phyloP scores from a whole-genome alignment of 2,113 vertebrate species.

The Oxyura jamaicensis region DNA sequence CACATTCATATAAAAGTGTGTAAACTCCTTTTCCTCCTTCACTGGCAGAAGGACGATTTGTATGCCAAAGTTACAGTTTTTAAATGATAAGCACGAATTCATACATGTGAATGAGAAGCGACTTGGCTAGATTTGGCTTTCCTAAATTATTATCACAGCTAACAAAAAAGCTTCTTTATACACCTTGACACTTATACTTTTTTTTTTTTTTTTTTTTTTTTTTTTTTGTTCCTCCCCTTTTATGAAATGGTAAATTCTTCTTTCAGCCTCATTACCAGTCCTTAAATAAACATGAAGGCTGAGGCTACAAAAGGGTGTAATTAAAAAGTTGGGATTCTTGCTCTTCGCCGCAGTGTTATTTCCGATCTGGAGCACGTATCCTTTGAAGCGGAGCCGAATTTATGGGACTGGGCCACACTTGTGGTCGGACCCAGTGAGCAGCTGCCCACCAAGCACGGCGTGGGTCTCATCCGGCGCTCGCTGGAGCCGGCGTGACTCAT shows the following conservation, averaged over 20 bases:
- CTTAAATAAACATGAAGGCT: slow-evolving; percentile 65
- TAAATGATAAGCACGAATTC: not conserved
- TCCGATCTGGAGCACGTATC: slow-evolving; percentile 5
- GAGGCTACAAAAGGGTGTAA: slow-evolving; percentile 30
- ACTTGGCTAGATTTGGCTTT: slow-evolving; percentile 1
- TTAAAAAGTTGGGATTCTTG: slow-evolving; percentile 48
- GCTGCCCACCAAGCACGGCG: not conserved
- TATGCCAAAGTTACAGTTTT: not conserved
- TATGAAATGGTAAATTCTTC: slow-evolving; percentile 42
- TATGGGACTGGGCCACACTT: not conserved
- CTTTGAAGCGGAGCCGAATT: slow-evolving; percentile 48
- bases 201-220: not conserved
- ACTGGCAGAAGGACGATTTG: not conserved
- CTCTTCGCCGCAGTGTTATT: slow-evolving; percentile 33
- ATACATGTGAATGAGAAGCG: not conserved
- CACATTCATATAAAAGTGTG: fast-evolving
- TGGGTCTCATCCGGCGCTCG: not conserved
- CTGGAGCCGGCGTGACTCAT: not conserved
- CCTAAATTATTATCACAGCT: not conserved
- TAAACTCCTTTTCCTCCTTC: not conserved
- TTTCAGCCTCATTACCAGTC: slow-evolving; percentile 32
- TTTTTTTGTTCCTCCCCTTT: not conserved
- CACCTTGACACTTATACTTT: not conserved
- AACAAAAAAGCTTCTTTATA: not conserved
- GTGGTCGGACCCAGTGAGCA: not conserved